A percentile compares a stretch with the other conserved stretches of the same genome.
Conservation (phyloP, 2,888 invertebrate genomes). For the Mycalesis mineus region DNA sequence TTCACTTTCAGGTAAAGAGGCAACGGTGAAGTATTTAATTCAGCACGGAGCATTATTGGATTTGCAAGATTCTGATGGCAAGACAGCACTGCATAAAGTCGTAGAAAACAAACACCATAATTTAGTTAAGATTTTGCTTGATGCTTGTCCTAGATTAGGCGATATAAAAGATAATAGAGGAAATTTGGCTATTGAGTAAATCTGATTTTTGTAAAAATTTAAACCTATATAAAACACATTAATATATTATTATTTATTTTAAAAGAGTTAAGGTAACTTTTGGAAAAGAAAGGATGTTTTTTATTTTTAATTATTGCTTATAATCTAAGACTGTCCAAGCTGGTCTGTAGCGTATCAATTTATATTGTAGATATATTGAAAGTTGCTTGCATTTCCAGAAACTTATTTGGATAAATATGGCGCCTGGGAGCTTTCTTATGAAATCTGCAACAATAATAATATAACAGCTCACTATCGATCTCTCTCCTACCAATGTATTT, state of each 20-base stretch:
- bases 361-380: no score
- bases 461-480: no score
- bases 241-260: background rate
- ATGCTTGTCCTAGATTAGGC: slow-evolving; percentile 52
- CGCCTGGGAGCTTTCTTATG: no score
- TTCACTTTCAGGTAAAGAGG: slow-evolving; percentile 76
- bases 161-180: slow-evolving; percentile 62
- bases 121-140: slow-evolving; percentile 60
- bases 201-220: background rate
- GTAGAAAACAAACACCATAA: slow-evolving; percentile 72
- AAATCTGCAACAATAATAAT: no score
- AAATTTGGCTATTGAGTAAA: slow-evolving; percentile 48
- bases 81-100: slow-evolving; percentile 88
- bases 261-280: background rate
- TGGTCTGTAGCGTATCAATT: no score
- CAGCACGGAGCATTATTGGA: slow-evolving; percentile 80
- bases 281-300: no score
- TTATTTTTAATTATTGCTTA: no score
- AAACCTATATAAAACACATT: background rate
- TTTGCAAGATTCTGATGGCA: slow-evolving; percentile 86
- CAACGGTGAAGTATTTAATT: slow-evolving; percentile 82
- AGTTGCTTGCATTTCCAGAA: no score
- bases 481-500: no score
- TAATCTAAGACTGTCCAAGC: no score
- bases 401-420: no score